Conservation (phyloP, 2,113 vertebrate genomes). For the Eublepharis macularius region DNA sequence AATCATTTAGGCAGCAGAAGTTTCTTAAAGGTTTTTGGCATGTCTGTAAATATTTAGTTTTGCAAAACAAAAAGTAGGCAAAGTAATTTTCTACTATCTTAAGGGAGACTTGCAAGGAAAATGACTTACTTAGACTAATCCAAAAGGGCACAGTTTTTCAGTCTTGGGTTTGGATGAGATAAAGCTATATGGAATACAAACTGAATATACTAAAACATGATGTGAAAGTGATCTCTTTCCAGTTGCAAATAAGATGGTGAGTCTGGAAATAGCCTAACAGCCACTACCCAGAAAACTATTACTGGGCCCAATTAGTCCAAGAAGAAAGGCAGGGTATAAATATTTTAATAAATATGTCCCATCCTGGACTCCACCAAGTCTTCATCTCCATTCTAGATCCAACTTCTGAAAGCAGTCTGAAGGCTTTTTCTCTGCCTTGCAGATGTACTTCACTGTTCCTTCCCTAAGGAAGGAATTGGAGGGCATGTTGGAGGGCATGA, state of each 20-base stretch:
- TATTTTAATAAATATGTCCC: not conserved
- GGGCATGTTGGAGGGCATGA: not conserved
- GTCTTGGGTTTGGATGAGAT: not conserved
- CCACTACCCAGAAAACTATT: not conserved
- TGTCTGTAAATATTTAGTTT: conserved; percentile 2
- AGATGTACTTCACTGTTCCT: not conserved
- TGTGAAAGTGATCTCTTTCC: not conserved
- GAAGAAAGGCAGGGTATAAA: too few relatives aligned
- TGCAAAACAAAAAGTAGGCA: conserved; percentile 1
- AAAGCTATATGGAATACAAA: conserved; percentile 16
- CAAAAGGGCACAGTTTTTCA: not conserved
- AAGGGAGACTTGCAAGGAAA: conserved; percentile 17
- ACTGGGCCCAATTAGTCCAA: too few relatives aligned
- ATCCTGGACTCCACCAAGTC: not conserved
- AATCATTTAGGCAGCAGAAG: not conserved
- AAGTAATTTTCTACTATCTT: conserved; percentile 24
- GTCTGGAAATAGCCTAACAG: not conserved
- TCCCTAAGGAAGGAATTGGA: not conserved
- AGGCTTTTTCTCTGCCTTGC: not conserved
- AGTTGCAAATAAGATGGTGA: not conserved
- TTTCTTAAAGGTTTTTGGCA: conserved; percentile 22
- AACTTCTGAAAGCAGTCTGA: not conserved
- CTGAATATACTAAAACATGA: not conserved
- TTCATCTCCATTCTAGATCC: not conserved
- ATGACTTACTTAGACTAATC: not conserved